Percentiles rank a stretch among this genome's conserved stretches.
These are phyloP conservation scores for Drosophila kanekoi DNA, from an alignment of 2,888 invertebrate genomes.

Conservation along the genomic window DNA sequence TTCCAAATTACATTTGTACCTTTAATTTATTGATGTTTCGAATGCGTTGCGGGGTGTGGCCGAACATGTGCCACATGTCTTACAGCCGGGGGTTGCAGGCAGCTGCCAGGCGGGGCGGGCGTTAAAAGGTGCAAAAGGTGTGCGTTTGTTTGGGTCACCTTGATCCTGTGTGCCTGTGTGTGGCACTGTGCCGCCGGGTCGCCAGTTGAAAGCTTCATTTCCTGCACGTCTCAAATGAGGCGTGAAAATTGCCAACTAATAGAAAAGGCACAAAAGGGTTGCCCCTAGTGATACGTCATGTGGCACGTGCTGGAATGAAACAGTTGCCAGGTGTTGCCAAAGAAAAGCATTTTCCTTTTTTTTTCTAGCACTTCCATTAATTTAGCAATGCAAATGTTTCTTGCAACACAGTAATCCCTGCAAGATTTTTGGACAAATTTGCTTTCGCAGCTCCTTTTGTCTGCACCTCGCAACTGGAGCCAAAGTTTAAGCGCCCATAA, in stretches of 20 bases:
- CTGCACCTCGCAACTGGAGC: conserved; percentile 30
- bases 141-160: conserved; percentile 42
- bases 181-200: conserved; percentile 16
- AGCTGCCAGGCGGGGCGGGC: background rate
- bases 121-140: conserved; percentile 48
- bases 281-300: conserved; percentile 49
- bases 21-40: conserved; percentile 79
- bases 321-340: conserved; percentile 34
- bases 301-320: conserved; percentile 43
- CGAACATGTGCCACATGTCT: conserved; percentile 33
- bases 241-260: conserved; percentile 76
- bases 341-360: conserved; percentile 51
- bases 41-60: conserved; percentile 51
- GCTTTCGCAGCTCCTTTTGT: conserved; percentile 31
- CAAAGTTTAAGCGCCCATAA: conserved; percentile 66
- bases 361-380: conserved; percentile 46
- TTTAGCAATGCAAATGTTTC: conserved; percentile 21
- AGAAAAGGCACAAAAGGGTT: conserved; percentile 59
- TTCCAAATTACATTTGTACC: conserved; percentile 75
- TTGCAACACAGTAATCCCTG: conserved; percentile 49
- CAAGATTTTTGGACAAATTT: conserved; percentile 46
- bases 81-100: conserved; percentile 39
- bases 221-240: conserved; percentile 43
- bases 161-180: conserved; percentile 42
- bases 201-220: conserved; percentile 57